Percentiles rank a stretch among this genome's conserved stretches.
These are phyloP conservation scores for Agriopis leucophaearia DNA, from an alignment of 2,888 invertebrate species.

Conservation along the genomic window DNA sequence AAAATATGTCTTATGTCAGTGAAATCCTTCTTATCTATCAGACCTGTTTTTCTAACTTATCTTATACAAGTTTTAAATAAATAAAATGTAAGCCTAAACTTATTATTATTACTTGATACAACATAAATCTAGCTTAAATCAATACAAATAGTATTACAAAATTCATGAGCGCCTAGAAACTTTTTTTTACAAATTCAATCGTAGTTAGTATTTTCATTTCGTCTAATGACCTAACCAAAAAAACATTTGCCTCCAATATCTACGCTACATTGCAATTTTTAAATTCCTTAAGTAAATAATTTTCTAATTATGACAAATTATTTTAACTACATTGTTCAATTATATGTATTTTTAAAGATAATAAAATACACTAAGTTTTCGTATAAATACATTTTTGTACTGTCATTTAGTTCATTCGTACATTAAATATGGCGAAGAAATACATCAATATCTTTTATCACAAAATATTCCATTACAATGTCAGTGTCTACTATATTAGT, in stretches of 20 bases:
- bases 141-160: background rate
- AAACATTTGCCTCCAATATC: background rate
- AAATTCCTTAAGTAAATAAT: background rate
- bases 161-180: constrained; percentile 1
- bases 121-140: constrained; percentile 20
- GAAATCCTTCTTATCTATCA: constrained; percentile 22
- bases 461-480: constrained; percentile 51
- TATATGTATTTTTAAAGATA: constrained; percentile 1
- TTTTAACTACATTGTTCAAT: constrained; percentile 1
- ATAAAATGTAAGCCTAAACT: constrained; percentile 35
- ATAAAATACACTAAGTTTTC: constrained; percentile 43
- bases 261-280: background rate
- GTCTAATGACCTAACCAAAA: background rate
- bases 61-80: constrained; percentile 44
- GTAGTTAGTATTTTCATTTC: background rate
- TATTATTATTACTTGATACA: no score
- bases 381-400: constrained; percentile 69
- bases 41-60: constrained; percentile 26
- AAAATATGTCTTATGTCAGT: constrained; percentile 50
- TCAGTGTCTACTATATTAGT: constrained; percentile 56
- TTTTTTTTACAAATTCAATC: background rate
- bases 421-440: constrained; percentile 61
- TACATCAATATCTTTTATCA: constrained; percentile 57
- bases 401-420: constrained; percentile 65
- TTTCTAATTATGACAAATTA: background rate